Base-by-base conservation (phyloP, 2,888 invertebrate species). In the Eurytoma adleriae region DNA sequence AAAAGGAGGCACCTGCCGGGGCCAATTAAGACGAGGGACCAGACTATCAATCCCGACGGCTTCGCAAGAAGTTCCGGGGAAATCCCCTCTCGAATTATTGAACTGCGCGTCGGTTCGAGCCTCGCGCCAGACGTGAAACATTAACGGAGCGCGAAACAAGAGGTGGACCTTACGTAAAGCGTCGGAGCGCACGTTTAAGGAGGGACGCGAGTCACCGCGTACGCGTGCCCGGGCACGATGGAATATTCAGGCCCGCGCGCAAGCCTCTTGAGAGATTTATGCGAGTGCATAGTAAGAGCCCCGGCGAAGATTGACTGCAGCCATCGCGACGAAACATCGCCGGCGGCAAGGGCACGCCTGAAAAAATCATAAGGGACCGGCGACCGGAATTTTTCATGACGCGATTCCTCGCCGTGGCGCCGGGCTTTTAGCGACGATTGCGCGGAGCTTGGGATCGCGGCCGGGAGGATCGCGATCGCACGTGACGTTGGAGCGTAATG, bases 191-290 rank as follows among this genome's bases (percentile, higher is more conserved):
- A 40, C 40, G 40, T n/a, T 48, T 14, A 48, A 16, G 20, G 40
- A 54, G 30, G 30, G 30, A 66, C 40, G 13, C 66, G 59, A 27
- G 30, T 59, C 3, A 61, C 14, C 5, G 20, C 72, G 18, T n/a
- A 14, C 24, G 16, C 10, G n/a, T 20, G 30, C 68, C 27, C 76
- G 10, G 30, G 30, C 24, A 7, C 27, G 18, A 59, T 78, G 54
- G 78, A 72, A 78, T 78, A 78, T 72, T 72, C 72, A 72, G 67
- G 68, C 40, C 27, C 16, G 54, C 20, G n/a, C n/a, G 54, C 70
- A 18, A 27, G 52, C 70, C 57, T 72, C 13, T 20, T 59, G 14
- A 74, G 74, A 73, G 54, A 82, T 67, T 72, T 72, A 72, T 72
- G 61, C 16, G 69, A 70, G 68, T 56, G 72, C 52, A 76, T 76